Percentiles rank a stretch among this genome's conserved stretches.
phyloP scores from a whole-genome alignment of 2,888 invertebrate species.

The Ophion obscuratus region DNA sequence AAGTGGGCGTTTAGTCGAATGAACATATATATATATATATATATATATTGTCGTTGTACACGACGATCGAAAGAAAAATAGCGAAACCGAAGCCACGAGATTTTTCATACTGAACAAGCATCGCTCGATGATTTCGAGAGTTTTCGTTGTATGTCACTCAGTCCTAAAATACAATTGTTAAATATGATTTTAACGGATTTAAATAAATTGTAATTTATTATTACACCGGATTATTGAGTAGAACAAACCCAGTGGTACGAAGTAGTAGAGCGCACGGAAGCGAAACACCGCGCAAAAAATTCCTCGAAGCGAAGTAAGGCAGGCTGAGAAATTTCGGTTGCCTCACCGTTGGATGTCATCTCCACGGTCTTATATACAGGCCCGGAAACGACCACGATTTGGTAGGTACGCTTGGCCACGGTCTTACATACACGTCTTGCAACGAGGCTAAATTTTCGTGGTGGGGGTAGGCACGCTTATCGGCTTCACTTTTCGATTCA shows the following conservation, averaged over 20 bases:
- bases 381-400: no score
- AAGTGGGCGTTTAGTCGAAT: background rate
- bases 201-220: constrained; percentile 83
- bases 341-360: background rate
- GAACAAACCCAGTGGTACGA: constrained; percentile 14
- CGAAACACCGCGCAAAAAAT: constrained; percentile 1
- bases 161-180: constrained; percentile 79
- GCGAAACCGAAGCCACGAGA: constrained; percentile 12
- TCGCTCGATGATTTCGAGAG: constrained; percentile 74
- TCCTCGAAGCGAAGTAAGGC: background rate
- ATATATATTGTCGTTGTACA: constrained; percentile 16
- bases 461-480: no score
- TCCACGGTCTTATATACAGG: background rate
- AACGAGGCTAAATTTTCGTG: no score
- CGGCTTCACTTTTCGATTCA: no score
- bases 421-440: no score
- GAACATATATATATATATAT: constrained; percentile 3
- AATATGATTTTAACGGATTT: constrained; percentile 79
- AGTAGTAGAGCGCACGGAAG: background rate
- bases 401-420: no score
- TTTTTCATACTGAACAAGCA: constrained; percentile 39
- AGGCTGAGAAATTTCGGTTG: background rate
- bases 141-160: constrained; percentile 71
- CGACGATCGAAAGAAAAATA: constrained; percentile 17
- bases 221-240: constrained; percentile 68